Base-by-base conservation (phyloP, 2,113 vertebrate genomes). In the Mirounga angustirostris region DNA sequence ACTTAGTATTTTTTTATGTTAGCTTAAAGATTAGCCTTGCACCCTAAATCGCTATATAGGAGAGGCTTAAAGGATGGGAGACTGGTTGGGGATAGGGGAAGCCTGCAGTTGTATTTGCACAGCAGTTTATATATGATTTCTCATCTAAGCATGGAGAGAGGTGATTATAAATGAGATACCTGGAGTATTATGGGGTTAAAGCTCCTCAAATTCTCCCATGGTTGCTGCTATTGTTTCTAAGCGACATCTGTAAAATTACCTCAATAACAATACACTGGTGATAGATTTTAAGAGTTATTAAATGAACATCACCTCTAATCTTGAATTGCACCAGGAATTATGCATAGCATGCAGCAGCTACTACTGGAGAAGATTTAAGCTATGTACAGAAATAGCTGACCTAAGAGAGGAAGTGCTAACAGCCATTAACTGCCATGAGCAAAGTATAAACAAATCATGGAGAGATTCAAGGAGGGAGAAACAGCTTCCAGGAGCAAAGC, bases 321-420 rank as follows among this genome's bases (percentile, higher is more conserved):
- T 89, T 89, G 59, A 96, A 58, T 54, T 94, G 26, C 19, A 63
- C 11, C 61, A 79, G 71, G 76, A 93, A 15, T 89, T 90, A 58
- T 10, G 21, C 15, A 88, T 6, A 74, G 24, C 46, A 40, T 88
- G 46, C 81, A 95, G 94, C 80, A 94, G 73, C 63, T 74, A 87
- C 26, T 36, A 54, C 22, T 69, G 19, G 22, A 84, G 58, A 89
- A 13, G 18, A 91, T 92, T 73, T 81, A 88, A 95, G 58, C 18
- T 61, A 76, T 9, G 13, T 36, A 94, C 52, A 96, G 91, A 97
- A 95, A 91, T 16, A 89, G 81, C 81, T 97, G 84, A 97, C 92
- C 85, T 90, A 63, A 59, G 78, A 74, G 13, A 93, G 46, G 93
- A 97, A 76, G 69, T 78, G 78, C 80, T 94, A 95, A 96, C 36